These are phyloP conservation scores for Melanophora roralis DNA, from an alignment of 2,888 invertebrate species.

Conservation along the genomic window DNA sequence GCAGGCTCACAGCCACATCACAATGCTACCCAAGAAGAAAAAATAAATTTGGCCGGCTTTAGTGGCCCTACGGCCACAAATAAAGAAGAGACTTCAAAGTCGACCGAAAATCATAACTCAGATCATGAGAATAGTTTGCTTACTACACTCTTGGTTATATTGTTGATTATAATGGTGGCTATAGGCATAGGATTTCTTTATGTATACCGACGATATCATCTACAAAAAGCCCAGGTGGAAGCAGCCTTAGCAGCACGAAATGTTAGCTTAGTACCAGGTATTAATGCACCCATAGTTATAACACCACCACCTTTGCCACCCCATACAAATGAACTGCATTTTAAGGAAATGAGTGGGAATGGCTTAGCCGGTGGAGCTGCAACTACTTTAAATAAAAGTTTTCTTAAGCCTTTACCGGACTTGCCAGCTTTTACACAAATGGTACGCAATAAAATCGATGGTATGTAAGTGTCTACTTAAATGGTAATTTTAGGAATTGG, in stretches of 20 bases:
- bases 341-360: slow-evolving; percentile 44
- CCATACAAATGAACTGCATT: slow-evolving; percentile 50
- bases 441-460: slow-evolving; percentile 72
- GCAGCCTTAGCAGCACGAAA: slow-evolving; percentile 65
- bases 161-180: slow-evolving; percentile 71
- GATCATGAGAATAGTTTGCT: slow-evolving; percentile 72
- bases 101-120: slow-evolving; percentile 46
- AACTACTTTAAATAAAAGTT: slow-evolving; percentile 67
- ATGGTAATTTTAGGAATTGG: not conserved
- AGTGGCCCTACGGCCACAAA: slow-evolving; percentile 51
- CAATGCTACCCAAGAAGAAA: slow-evolving; percentile 61
- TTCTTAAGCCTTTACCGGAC: slow-evolving; percentile 74
- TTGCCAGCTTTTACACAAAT: slow-evolving; percentile 71
- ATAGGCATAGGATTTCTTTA: slow-evolving; percentile 72
- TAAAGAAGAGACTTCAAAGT: slow-evolving; percentile 15
- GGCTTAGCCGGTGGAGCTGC: not conserved
- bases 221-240: slow-evolving; percentile 68
- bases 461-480: slow-evolving; percentile 72
- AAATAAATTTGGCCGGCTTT: slow-evolving; percentile 68
- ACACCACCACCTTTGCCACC: slow-evolving; percentile 50
- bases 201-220: slow-evolving; percentile 71
- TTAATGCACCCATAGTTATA: slow-evolving; percentile 43
- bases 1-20: slow-evolving; percentile 57
- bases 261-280: slow-evolving; percentile 32
- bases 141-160: slow-evolving; percentile 70